Base-by-base conservation (phyloP, 2,113 vertebrate genomes). In the Toxotes chatareus region DNA sequence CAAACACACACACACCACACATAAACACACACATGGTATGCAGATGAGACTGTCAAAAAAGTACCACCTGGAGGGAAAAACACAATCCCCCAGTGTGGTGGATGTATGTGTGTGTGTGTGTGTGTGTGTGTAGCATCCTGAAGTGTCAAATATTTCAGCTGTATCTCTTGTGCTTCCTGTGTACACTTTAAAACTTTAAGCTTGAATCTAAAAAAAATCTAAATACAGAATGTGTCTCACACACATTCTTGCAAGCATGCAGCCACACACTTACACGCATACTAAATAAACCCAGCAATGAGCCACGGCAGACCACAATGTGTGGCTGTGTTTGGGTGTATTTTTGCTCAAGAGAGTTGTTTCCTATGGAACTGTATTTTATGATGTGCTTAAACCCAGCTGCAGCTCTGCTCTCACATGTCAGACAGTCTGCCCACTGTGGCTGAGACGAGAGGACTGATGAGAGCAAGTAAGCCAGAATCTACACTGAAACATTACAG, bases 331-430 rank as follows among this genome's bases (percentile, higher is more conserved):
- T 89, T 90, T 79, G 89, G 82, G 83, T 86, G 83, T 87, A 90
- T 92, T 89, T 89, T 67, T 78, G 81, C 82, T 83, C 11, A 60
- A 83, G 85, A 83, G 73, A 67, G 56, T 83, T 82, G 80, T 76
- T 90, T 92, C 89, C 83, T 90, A 86, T 86, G 75, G 74, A 87
- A 82, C 56, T 79, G 82, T 82, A 65, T 88, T 93, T 93, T 86
- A 86, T 63, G 76, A 82, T 60, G 73, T 85, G 76, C 82, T 88
- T 80, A 85, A 91, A 86, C 14, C 49, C 89, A 92, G 87, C 87
- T 88, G 88, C 70, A 76, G 86, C 83, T 70, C 76, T 2, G 17
- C 66, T 67, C 64, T 47, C 81, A 78, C 74, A 79, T 78, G 83
- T 84, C 73, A 63, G 55, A 56, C 80, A 72, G 76, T 38, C 80